Evolutionary conservation across 2,888 invertebrate genomes (phyloP), one percentile per base, ranked within the genome.

Genomic region (Calliphora vomitoria): DNA sequence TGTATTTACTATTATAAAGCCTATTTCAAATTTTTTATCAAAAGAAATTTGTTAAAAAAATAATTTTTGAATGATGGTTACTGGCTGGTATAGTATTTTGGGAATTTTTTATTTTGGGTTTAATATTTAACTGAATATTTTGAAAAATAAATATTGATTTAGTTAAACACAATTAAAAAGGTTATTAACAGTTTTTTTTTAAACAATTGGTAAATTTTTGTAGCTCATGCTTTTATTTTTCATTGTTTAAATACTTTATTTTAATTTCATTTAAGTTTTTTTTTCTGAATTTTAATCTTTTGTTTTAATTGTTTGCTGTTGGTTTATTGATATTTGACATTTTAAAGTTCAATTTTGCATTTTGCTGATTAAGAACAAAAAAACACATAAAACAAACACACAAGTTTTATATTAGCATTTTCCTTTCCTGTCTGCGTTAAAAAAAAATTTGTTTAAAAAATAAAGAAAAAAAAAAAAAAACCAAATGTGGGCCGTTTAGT

Each of bases 301-400:
- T n/a, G 41, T 35, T 38, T 64, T 10, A 20, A 55, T 64, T 18
- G 31, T 31, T 20, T 68, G 60, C 20, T 31, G 64, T 53, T 64
- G n/a, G 53, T 81, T 44, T 71, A 41, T 69, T 66, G n/a, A 66
- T 72, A 38, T 66, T 66, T 83, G 83, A 66, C 84, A 78, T 72
- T 84, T 78, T 55, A 78, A 76, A 80, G 71, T 79, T 66, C 47
- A 71, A 31, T 72, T 68, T 71, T 69, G 20, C 1, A 20, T 68
- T 55, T 55, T 50, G 8, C 41, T 31, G 81, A 72, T 81, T 50
- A 62, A 20, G 35, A 31, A 1, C 13, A 38, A 64, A 64, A 20
- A 47, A 13, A 8, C n/a, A n/a, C 0, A 60, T 1, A 13, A 11
- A 31, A 31, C 10, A 31, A 47, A 44, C 38, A 74, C n/a, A 74